Evolutionary conservation across 1,140 invertebrate genomes (phyloP), one percentile per base, ranked within the genome.

Genomic region (Plectrocnemia conspersa): DNA sequence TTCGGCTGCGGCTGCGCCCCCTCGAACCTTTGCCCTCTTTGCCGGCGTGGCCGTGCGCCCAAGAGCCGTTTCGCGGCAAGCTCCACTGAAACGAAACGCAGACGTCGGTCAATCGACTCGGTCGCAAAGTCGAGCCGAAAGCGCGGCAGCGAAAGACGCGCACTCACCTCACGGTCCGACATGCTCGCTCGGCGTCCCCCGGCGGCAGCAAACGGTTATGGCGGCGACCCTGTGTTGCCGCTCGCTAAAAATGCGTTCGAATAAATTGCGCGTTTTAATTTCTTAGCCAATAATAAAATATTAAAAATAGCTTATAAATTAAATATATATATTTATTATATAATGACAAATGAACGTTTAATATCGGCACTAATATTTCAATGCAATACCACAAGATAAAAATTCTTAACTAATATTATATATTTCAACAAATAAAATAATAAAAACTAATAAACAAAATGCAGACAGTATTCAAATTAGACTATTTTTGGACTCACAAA

Each of bases 111-210:
- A 36, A 6, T 24, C 21, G 18, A 16, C 18, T 7, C 5, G 2
- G 22, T 15, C 6, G 16, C 13, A 15, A 15, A n/a, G n/a, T n/a
- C 6, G 13, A 15, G 35, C 13, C 6, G 35, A 10, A 5, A 38
- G 35, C 6, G 35, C 6, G 15, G 7, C 35, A 6, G 18, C 15
- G 40, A 19, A 5, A 18, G 7, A 7, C 10, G 6, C 40, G 3
- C 21, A 68, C 71, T 65, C 64, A 75, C 73, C 73, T 75, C 73
- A 64, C 71, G 67, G 66, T 75, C 73, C 55, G 73, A 75, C 73
- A 75, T 75, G 54, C 23, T 19, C 9, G 10, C 18, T 35, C n/a
- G 52, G 19, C 18, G 24, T 24, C 33, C 21, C 55, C 47, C 45
- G 58, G 27, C 9, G 21, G 19, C 9, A 18, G 36, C 56, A 45